These are phyloP conservation scores for Denticeps clupeoides DNA, from an alignment of 2,797 vertebrate species.

Conservation along the genomic window DNA sequence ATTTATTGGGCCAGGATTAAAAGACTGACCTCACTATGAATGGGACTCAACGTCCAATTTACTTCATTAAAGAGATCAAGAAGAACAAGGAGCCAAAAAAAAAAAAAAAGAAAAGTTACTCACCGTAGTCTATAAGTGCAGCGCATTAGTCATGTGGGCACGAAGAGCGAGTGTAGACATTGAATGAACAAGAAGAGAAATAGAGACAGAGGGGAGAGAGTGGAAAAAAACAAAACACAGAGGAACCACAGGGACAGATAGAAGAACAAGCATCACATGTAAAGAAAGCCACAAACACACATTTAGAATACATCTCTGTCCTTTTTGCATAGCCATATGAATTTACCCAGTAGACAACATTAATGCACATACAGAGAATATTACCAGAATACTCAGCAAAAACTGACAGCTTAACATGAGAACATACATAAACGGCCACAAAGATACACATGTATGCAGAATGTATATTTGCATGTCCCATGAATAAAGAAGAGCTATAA, in stretches of 20 bases:
- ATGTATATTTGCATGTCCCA: too few relatives aligned
- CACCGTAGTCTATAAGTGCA: conserved; percentile 55
- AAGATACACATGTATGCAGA: too few relatives aligned
- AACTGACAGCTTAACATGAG: too few relatives aligned
- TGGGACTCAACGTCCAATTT: too few relatives aligned
- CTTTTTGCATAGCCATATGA: not conserved
- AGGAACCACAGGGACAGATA: conserved; percentile 29
- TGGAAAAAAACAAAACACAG: conserved; percentile 5
- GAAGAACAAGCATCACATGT: conserved; percentile 43
- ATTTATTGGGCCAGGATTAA: too few relatives aligned
- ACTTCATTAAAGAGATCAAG: not conserved
- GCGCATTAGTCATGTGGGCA: conserved; percentile 30
- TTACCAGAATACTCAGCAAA: too few relatives aligned
- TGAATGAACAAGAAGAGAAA: conserved; percentile 30
- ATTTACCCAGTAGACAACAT: not conserved
- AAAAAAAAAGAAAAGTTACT: conserved; percentile 40
- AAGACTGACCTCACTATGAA: too few relatives aligned
- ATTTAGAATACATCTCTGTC: conserved; percentile 4
- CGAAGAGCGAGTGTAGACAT: conserved; percentile 41
- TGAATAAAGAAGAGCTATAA: too few relatives aligned
- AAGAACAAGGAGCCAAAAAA: conserved; percentile 1
- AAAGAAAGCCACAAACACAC: conserved; percentile 34
- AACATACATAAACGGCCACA: too few relatives aligned
- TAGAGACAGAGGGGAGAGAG: conserved; percentile 2
- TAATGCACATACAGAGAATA: not conserved